phyloP scores from a whole-genome alignment of 1,140 invertebrate genomes.

The Sycobia sp. region DNA sequence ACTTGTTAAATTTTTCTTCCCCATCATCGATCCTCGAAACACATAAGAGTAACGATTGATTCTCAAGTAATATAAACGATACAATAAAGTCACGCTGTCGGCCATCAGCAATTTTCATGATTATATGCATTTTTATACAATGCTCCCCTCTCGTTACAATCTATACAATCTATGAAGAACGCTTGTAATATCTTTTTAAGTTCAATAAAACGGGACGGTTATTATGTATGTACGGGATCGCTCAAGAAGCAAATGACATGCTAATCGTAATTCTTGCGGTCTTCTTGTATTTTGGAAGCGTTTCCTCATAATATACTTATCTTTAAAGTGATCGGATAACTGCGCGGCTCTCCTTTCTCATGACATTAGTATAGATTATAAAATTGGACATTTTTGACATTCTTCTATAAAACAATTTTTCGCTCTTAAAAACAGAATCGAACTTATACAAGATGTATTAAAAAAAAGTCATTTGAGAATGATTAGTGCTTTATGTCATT shows the following conservation, averaged over 20 bases:
- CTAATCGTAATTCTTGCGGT: not conserved
- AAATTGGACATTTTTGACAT: too few species aligned
- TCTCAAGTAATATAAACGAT: constrained; percentile 1
- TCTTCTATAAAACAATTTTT: constrained; percentile 4
- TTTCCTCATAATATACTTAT: too few species aligned
- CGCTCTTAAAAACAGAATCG: not conserved
- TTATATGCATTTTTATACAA: not conserved
- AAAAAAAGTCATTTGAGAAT: too few species aligned
- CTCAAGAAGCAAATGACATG: constrained; percentile 13
- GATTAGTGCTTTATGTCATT: too few species aligned
- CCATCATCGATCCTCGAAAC: constrained; percentile 8
- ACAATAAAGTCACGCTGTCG: constrained; percentile 1
- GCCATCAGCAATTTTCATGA: not conserved
- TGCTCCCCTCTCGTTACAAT: too few species aligned
- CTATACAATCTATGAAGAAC: constrained; percentile 12
- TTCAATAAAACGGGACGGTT: constrained; percentile 19
- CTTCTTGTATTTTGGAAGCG: not conserved
- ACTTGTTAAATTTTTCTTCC: not conserved
- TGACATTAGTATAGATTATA: too few species aligned
- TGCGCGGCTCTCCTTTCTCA: too few species aligned
- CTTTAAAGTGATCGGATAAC: too few species aligned
- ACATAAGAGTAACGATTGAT: constrained; percentile 21
- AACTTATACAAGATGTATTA: constrained; percentile 4
- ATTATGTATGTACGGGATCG: constrained; percentile 5
- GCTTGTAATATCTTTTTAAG: constrained; percentile 9